Percentiles rank a stretch among this genome's conserved stretches.
Conservation (phyloP, 2,888 invertebrate species). For the Hypselothyrea guttata region DNA sequence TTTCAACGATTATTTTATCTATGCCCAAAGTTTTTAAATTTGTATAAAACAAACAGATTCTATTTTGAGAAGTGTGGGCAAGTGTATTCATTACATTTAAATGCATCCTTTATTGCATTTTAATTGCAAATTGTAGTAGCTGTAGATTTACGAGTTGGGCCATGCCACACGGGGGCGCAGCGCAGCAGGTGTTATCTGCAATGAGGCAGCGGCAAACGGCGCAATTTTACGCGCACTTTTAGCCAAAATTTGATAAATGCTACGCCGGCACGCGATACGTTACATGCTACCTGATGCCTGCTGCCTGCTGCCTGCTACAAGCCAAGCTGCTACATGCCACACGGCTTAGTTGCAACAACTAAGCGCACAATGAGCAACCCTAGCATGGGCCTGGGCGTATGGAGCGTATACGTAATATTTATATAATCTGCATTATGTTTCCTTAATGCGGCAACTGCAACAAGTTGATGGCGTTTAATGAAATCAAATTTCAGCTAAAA, state of each 20-base stretch:
- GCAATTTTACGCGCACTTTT: constrained; percentile 59
- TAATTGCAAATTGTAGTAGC: constrained; percentile 59
- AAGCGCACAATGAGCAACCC: too few relatives aligned
- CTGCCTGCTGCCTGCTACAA: too few relatives aligned
- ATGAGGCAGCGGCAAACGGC: constrained; percentile 28
- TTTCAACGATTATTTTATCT: too few relatives aligned
- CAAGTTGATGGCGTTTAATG: constrained; percentile 55
- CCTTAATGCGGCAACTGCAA: constrained; percentile 61
- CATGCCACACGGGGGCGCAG: not conserved
- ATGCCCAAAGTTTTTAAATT: too few relatives aligned
- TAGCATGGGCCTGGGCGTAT: not conserved
- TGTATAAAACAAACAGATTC: too few relatives aligned
- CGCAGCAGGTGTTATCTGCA: constrained; percentile 68
- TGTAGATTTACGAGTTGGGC: constrained; percentile 55
- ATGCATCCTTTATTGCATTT: constrained; percentile 77
- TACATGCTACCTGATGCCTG: too few relatives aligned
- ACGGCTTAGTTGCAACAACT: too few relatives aligned
- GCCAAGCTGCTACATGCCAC: too few relatives aligned
- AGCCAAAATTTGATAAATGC: constrained; percentile 64
- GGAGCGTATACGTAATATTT: constrained; percentile 57
- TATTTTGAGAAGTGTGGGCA: too few relatives aligned
- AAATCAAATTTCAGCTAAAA: constrained; percentile 39
- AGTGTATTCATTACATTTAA: constrained; percentile 51
- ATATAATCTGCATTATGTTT: constrained; percentile 51
- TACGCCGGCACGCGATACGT: constrained; percentile 51